Evolutionary conservation across 2,888 invertebrate species (phyloP), one percentile per base, ranked within the genome.

Genomic region (Neoitamus cyanurus): DNA sequence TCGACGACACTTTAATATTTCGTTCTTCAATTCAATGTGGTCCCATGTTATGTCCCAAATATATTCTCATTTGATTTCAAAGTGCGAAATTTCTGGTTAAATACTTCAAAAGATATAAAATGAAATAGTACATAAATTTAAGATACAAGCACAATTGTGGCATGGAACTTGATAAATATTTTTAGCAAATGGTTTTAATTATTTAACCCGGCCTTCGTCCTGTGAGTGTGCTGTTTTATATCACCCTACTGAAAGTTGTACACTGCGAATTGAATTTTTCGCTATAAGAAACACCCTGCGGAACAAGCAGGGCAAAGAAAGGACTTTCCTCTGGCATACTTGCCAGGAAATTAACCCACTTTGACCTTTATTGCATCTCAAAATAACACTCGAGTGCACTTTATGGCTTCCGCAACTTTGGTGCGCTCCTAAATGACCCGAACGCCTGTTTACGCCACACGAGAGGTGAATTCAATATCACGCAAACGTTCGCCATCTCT

Each of bases 381-480:
- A 42, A 70, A 73, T 83, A 73, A 85, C 85, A 75, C 85, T 85
- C 77, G 85, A 85, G 68, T 85, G 85, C 85, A 85, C 75, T 85
- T 83, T 83, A 48, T 58, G 30, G 77, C 68, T 72, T 75, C 80
- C 46, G 36, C 84, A 36, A 80, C 42, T 73, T 73, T 31, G 15
- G 73, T 73, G 36, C 15, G 36, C 36, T 20, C 34, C 15, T 73
- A 34, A 34, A 73, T 34, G 73, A 31, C 31, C 20, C 15, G 58
- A 20, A 20, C 58, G 58, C 58, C 15, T 58, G 58, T 58, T 58
- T 58, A 58, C 58, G 6, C 58, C 58, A 58, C 58, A 58, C 58
- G 58, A 25, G 58, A 58, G 58, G 58, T 58, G 15, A 25, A 58
- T 58, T 58, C 58, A 58, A 58, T 58, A 58, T 20, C 58, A 58